A percentile compares a stretch with the other conserved stretches of the same genome.
Evolutionary conservation across 2,888 invertebrate species (phyloP).

Genomic region (Tyria jacobaeae): DNA sequence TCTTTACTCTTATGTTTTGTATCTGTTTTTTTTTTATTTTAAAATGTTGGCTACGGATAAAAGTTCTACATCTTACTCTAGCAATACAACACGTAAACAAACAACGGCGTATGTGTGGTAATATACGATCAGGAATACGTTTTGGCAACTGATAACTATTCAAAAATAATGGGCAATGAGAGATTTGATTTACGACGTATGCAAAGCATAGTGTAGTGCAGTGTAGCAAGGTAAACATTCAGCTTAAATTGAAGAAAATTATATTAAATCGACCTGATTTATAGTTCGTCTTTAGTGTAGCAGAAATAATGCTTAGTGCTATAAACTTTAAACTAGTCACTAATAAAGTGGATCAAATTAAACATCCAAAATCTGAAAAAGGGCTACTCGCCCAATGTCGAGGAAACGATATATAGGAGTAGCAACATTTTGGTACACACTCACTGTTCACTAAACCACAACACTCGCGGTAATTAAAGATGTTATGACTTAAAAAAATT

Average conservation of each 20-base stretch:
- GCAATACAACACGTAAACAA: slow-evolving; percentile 23
- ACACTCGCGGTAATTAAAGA: slow-evolving; percentile 30
- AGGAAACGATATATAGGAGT: slow-evolving; percentile 31
- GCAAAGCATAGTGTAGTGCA: slow-evolving; percentile 4
- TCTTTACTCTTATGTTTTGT: background rate
- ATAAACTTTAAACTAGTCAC: slow-evolving; percentile 3
- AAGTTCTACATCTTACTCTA: slow-evolving; percentile 30
- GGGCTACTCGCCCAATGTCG: slow-evolving; percentile 34
- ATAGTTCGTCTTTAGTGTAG: background rate
- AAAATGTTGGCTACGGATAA: slow-evolving; percentile 12
- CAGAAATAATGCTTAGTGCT: background rate
- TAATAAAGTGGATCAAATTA: slow-evolving; percentile 10
- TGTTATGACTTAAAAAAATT: slow-evolving; percentile 21
- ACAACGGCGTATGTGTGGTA: slow-evolving; percentile 21
- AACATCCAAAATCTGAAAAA: slow-evolving; percentile 5
- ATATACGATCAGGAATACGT: slow-evolving; percentile 27
- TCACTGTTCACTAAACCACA: slow-evolving; percentile 28
- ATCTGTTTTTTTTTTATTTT: background rate
- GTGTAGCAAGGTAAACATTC: slow-evolving; percentile 2
- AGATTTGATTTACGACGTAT: slow-evolving; percentile 26
- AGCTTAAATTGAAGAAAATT: slow-evolving; percentile 15
- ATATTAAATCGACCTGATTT: background rate
- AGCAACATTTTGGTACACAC: slow-evolving; percentile 35
- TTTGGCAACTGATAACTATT: slow-evolving; percentile 38
- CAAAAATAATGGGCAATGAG: slow-evolving; percentile 19